These are phyloP conservation scores for Minunthozetes semirufus DNA, from an alignment of 2,888 invertebrate genomes.

Conservation along the genomic window DNA sequence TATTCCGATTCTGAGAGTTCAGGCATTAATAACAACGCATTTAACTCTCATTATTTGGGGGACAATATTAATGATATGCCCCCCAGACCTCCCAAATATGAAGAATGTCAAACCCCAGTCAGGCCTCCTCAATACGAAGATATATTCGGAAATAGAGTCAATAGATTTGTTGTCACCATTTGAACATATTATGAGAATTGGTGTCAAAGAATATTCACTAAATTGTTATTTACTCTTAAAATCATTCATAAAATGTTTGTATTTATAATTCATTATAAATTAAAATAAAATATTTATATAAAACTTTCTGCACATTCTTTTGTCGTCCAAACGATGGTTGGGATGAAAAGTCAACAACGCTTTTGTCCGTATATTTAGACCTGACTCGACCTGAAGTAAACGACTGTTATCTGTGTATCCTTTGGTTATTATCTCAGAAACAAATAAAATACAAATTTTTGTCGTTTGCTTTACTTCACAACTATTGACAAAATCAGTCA, in stretches of 20 bases:
- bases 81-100: conserved; percentile 11
- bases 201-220: too few species aligned
- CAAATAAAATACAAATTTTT: neutral
- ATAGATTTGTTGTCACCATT: neutral
- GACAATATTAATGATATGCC: neutral
- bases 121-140: conserved; percentile 10
- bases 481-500: neutral
- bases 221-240: neutral
- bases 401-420: neutral
- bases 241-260: neutral
- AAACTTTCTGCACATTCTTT: too few species aligned
- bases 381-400: neutral
- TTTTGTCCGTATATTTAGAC: neutral
- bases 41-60: neutral
- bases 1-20: neutral
- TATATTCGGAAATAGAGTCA: neutral
- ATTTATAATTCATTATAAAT: too few species aligned
- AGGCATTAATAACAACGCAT: neutral
- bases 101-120: neutral
- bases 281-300: too few species aligned
- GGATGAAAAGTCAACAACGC: neutral
- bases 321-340: too few species aligned
- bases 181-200: neutral
- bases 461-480: neutral
- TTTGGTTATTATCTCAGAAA: neutral